Base-by-base conservation (phyloP, 2,797 vertebrate genomes). In the Emydoidea blandingii region DNA sequence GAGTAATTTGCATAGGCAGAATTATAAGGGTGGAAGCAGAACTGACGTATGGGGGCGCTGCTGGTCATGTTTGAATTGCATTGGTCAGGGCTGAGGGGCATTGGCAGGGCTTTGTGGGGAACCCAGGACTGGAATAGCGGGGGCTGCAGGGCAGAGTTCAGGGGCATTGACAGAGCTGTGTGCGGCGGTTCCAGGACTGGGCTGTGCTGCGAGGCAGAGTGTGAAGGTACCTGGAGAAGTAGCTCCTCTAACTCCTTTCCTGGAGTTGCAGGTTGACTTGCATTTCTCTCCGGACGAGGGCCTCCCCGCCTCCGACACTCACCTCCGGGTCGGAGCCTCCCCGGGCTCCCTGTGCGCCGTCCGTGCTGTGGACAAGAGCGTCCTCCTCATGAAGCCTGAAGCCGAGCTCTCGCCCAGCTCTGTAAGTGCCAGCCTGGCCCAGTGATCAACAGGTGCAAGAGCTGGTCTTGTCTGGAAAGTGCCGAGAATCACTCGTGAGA, bases 281-380 rank as follows among this genome's bases (percentile, higher is more conserved):
- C 96, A 88, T 88, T 99, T 99, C 96, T 93, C 62, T 1, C 96
- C 98, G 1, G 16, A 88, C 6, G 96, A 98, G 85, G 93, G 97
- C 81, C 98, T 99, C 83, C 99, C 99, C 0, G 98, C 98, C 8
- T 98, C 98, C 4, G 65, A 92, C 2, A 96, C 97, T 9, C 94
- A 56, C 0, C 96, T 99, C 56, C 97, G n/a, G 1, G 95, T 99
- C 31, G 94, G 62, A 10, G 98, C 99, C 23, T 94, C 98, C 1
- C 98, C 98, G 2, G 98, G 97, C 29, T 99, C 99, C 3, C 81
- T 99, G 86, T 99, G 99, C 83, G 99, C 99, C 0, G 91, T 99
- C 37, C 97, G 98, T 12, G 99, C 98, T 4, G 98, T 99, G 37
- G 99, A 99, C 97, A 98, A 99, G 91, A 99, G 99, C 0, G 91